Base-by-base conservation (phyloP, 2,888 invertebrate species). In the Mycalesis mineus region DNA sequence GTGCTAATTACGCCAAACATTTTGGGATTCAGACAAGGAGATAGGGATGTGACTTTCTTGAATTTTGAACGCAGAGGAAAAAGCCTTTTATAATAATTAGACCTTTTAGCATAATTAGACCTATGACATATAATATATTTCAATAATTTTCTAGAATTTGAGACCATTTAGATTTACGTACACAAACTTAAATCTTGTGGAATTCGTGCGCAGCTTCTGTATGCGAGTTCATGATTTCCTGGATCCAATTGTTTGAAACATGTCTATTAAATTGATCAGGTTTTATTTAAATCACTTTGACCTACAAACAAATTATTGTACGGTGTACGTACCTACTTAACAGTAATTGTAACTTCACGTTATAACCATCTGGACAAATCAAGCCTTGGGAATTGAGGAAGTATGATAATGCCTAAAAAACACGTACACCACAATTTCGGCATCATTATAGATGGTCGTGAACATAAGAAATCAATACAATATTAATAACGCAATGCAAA, bases 361-460 rank as follows among this genome's bases (percentile, higher is more conserved):
- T 42, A 64, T 60, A 68, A 78, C 82, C 84, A 86, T 84, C 84
- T 86, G 84, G 84, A 71, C 75, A 65, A 77, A 76, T 73, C 86
- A 84, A 84, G 85, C 84, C 79, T 80, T 80, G 71, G 73, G 74
- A 77, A 84, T 79, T 78, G 79, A 82, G 85, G 84, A 85, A 87
- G 83, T 80, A 49, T 57, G 60, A 68, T 74, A 71, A 70, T 69
- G 66, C 61, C 71, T 69, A 78, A 83, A 83, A 82, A 83, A 79
- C 75, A 70, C 73, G 78, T 76, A 77, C 74, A 73, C 73, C 70
- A 80, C 78, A 74, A 80, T 80, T 77, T 77, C 73, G 69, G 74
- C 76, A 80, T 77, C 77, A 82, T 82, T 84, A 82, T 77, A 79
- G 76, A 79, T 78, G 74, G 73, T 78, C 74, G 71, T 65, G 65